Conservation (phyloP, 2,113 vertebrate genomes). For the Lophochroa leadbeateri region DNA sequence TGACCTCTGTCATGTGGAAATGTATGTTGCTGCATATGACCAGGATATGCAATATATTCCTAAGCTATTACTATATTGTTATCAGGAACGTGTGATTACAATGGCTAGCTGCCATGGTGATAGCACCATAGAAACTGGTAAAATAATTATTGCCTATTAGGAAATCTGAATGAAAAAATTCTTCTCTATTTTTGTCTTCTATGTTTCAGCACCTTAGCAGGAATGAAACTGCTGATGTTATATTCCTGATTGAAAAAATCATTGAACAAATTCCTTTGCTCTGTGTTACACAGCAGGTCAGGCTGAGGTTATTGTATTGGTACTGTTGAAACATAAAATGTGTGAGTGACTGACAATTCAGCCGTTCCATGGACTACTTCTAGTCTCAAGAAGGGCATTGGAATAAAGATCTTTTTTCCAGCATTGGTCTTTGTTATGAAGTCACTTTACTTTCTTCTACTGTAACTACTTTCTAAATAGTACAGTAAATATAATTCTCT, state of each 20-base stretch:
- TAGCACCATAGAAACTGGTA: constrained; percentile 59
- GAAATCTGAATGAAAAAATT: constrained; percentile 15
- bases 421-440: background rate
- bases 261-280: background rate
- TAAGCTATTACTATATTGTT: background rate
- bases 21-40: background rate
- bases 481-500: background rate
- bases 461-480: background rate
- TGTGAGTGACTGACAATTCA: background rate
- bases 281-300: background rate
- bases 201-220: background rate
- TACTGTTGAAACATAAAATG: background rate
- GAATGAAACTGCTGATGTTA: background rate
- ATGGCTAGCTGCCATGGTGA: constrained; percentile 57
- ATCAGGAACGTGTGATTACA: constrained; percentile 32
- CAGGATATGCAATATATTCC: background rate
- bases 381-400: background rate
- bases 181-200: background rate
- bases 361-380: background rate
- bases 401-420: background rate
- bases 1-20: background rate
- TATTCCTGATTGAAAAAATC: background rate
- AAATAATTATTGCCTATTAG: constrained; percentile 47
- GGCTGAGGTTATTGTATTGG: background rate
- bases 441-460: background rate